These are phyloP conservation scores for Globodera rostochiensis DNA, from an alignment of 1,140 invertebrate species.

Conservation along the genomic window DNA sequence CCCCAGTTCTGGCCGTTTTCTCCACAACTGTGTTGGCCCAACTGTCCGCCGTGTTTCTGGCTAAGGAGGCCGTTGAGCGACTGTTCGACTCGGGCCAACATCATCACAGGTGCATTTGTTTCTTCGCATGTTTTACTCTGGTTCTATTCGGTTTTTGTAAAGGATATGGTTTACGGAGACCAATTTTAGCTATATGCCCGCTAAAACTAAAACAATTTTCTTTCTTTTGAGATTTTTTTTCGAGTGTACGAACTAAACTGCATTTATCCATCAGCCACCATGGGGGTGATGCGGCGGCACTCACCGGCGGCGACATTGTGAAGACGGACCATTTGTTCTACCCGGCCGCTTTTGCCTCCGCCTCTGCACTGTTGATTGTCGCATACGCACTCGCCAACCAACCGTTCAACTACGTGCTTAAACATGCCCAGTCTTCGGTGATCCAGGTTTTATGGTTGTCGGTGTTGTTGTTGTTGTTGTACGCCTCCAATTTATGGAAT, in stretches of 20 bases:
- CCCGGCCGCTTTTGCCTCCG: constrained; percentile 38
- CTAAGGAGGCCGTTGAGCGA: constrained; percentile 61
- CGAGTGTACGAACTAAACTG: neutral
- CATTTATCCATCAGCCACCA: constrained; percentile 25
- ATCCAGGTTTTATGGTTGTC: constrained; percentile 37
- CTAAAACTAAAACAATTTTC: too few relatives aligned
- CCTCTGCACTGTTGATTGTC: constrained; percentile 53
- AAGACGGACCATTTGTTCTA: constrained; percentile 46
- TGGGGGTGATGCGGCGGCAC: constrained; percentile 15
- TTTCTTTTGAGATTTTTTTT: neutral
- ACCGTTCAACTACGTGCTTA: constrained; percentile 62
- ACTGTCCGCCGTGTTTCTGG: constrained; percentile 62
- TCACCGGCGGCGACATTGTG: constrained; percentile 28
- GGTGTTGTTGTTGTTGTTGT: neutral
- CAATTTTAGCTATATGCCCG: too few relatives aligned
- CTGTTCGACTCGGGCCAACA: constrained; percentile 61
- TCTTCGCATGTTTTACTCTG: too few relatives aligned
- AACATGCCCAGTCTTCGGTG: constrained; percentile 51
- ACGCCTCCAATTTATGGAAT: neutral
- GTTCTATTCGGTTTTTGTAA: too few relatives aligned
- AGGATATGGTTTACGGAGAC: too few relatives aligned
- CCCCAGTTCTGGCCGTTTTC: constrained; percentile 62
- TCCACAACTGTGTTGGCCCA: constrained; percentile 63
- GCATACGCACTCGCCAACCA: constrained; percentile 59
- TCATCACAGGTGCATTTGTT: constrained; percentile 35